Conservation (phyloP, 1,140 invertebrate species). For the Macrobrachium nipponense region DNA sequence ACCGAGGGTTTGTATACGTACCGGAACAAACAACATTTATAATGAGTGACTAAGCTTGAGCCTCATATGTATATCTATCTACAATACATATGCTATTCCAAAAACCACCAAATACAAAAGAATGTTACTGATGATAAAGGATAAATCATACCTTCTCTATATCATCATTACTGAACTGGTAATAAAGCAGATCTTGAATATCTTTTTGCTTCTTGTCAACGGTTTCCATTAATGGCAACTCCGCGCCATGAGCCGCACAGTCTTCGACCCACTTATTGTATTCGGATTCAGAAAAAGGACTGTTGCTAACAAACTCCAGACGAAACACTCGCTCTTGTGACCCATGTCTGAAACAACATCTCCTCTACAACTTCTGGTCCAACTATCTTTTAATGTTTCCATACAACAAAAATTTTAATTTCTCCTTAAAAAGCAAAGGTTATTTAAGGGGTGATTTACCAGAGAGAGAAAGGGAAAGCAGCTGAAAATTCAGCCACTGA, state of each 20-base stretch:
- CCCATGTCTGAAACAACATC: slow-evolving; percentile 76
- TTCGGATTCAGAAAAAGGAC: slow-evolving; percentile 92
- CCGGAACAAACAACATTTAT: no score
- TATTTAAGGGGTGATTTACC: no score
- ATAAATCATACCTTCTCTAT: slow-evolving; percentile 75
- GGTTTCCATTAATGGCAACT: slow-evolving; percentile 85
- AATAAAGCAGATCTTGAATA: slow-evolving; percentile 84
- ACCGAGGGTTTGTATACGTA: no score
- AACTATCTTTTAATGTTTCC: no score
- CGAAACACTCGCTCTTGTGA: slow-evolving; percentile 91
- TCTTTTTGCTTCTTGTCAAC: slow-evolving; percentile 88
- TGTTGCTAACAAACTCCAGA: slow-evolving; percentile 97
- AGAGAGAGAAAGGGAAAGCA: no score
- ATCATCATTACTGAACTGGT: slow-evolving; percentile 89
- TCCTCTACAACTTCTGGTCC: no score
- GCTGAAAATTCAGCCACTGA: no score
- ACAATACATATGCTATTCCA: neutral
- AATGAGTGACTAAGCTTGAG: no score
- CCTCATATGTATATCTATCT: no score
- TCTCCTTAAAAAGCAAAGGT: no score
- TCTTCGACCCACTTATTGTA: slow-evolving; percentile 93
- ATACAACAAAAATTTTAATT: no score
- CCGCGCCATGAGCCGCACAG: slow-evolving; percentile 80
- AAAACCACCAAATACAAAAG: neutral
- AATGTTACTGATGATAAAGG: neutral